Evolutionary conservation across 2,888 invertebrate species (phyloP), one percentile per base, ranked within the genome.

Genomic region (Melieria crassipennis): DNA sequence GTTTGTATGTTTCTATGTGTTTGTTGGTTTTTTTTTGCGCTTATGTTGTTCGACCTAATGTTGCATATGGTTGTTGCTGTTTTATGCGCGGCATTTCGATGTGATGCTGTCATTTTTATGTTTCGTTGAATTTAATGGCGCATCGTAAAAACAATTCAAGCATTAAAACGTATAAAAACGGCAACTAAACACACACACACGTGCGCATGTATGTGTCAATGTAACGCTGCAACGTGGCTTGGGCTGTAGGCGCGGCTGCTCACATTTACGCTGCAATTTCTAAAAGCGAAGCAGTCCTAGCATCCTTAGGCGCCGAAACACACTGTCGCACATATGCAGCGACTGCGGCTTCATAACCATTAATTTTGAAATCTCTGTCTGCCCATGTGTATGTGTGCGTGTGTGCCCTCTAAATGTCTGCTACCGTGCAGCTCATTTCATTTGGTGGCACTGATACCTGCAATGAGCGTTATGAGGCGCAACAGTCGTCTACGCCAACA

Each of bases 361-460:
- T 60, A 30, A 67, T 67, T 67, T 67, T 60, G 60, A 58, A 67
- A 60, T 66, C 47, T 58, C 58, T 43, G 48, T 60, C 58, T 67
- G 66, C 43, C 48, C 11, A 9, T n/a, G 43, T 11, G 5, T 10
- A 43, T 13, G 30, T 47, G 6, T 64, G 10, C n/a, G 47, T 13
- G 30, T 50, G 46, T 43, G 30, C 16, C 16, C 16, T 30, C 30
- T 2, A 30, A 30, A 30, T 30, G 30, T 30, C 30, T 30, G 30
- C 48, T 67, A 60, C 48, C 13, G 13, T 43, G 42, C 48, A 7
- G 50, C 58, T 67, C 66, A 60, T 58, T 67, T 67, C 42, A 67
- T 67, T 67, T 67, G 50, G 48, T 67, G 50, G 6, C 50, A 60
- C 58, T 60, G 58, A 57, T 67, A 67, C 66, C 66, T 67, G 66